Evolutionary conservation across 2,888 invertebrate species (phyloP), one percentile per base, ranked within the genome.

Genomic region (Ornithoptera alexandrae): DNA sequence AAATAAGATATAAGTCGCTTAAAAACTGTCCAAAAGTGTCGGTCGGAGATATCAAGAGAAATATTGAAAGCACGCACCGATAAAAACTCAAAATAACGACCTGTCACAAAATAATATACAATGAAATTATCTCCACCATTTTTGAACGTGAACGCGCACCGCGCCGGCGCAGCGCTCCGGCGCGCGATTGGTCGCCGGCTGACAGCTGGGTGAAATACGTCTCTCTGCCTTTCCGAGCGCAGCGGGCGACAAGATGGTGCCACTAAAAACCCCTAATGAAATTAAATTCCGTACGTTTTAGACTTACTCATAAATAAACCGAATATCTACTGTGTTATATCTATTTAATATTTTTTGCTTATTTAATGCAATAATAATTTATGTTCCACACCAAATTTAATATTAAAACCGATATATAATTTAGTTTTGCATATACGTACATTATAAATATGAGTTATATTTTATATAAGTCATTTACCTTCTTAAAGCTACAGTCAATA

Each of bases 91-190:
- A 89, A 92, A 90, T 92, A 92, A 92, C 90, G 91, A 91, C 92
- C 92, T 92, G 92, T 92, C 92, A 92, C 92, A 87, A 91, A 81
- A 90, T 91, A 92, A 92, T 91, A 90, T 92, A 92, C 90, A 91
- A 90, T 89, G 88, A 89, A 89, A 90, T 91, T 89, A 92, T 92
- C 91, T 92, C 88, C 87, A 89, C 90, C 92, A 92, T 92, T 89
- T 90, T 91, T 84, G 88, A 90, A 90, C 78, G 84, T 83, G 82
- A 89, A 86, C 89, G 87, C 84, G 78, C 77, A 77, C 76, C 74
- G 75, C 75, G 71, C 88, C 82, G 79, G 79, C 73, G 72, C 75
- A 77, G 76, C 74, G 75, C 75, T 72, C 88, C 82, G 79, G 79
- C 73, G 72, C 75, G 79, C 79, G 76, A 92, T 92, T 92, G 92